Base-by-base conservation (phyloP, 2,888 invertebrate species). In the Latrodectus hesperus region DNA sequence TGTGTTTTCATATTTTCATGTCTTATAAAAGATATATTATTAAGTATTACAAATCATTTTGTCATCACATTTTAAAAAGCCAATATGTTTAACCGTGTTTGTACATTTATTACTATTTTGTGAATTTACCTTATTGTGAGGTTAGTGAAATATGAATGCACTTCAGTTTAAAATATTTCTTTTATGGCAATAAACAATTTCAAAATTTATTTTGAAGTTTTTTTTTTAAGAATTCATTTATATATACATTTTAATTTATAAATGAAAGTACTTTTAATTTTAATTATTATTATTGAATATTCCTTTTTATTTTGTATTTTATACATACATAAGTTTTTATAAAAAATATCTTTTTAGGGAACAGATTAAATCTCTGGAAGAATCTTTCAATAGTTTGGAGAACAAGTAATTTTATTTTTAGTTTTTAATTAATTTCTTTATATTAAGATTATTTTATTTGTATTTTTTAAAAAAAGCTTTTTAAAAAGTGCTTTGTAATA, bases 341-440 rank as follows among this genome's bases (percentile, higher is more conserved):
- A 22, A 38, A 38, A 38, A 38, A 10, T 17, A 67, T 60, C 16
- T 38, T 70, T 70, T 14, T 64, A 85, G 85, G 26, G 71, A 85
- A 74, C 68, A 85, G 38, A 11, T 85, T 9, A 60, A 74, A n/a
- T 68, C 85, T 68, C 64, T 26, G 9, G 70, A 88, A 71, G 87
- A 88, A 26, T 74, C 82, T 17, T 74, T 70, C 11, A 78, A 88
- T 53, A 51, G 12, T n/a, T 11, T 68, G 26, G 87, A 88, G 83
- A 64, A 49, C 9, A 88, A 71, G 87, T 87, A 76, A 55, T 26
- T 74, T 53, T 70, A 38, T 65, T 38, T 1, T 73, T 51, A 9
- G 1, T 17, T 14, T 55, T 53, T 22, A n/a, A 53, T 67, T 60
- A 17, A 16, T 51, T 22, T 67, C 0, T 53, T 14, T 49, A 26